Percentiles rank a stretch among this genome's conserved stretches.
Conservation (phyloP, 2,113 vertebrate species). For the Hydrolagus affinis region DNA sequence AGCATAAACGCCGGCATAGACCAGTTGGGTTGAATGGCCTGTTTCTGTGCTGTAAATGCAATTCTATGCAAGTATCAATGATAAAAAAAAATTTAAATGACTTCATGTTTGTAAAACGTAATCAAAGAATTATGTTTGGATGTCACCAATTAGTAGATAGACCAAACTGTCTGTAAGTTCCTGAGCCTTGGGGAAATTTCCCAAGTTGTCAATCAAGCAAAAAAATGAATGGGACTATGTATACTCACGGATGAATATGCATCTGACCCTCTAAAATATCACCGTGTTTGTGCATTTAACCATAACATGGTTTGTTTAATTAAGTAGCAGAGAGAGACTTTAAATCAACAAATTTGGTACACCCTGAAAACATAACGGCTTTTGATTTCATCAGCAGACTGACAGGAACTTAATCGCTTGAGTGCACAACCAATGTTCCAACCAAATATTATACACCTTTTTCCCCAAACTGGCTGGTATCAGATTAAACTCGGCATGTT, state of each 20-base stretch:
- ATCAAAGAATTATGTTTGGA: too few species aligned
- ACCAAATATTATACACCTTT: too few species aligned
- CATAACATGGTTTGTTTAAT: not conserved
- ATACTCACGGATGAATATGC: not conserved
- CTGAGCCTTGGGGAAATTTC: not conserved
- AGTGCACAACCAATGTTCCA: too few species aligned
- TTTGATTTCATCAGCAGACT: not conserved
- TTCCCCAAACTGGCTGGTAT: too few species aligned
- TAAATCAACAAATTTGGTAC: not conserved
- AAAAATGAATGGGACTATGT: conserved; percentile 2
- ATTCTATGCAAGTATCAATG: too few species aligned
- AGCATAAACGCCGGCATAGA: too few species aligned
- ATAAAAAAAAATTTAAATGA: too few species aligned
- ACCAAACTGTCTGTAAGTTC: not conserved
- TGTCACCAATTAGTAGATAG: not conserved
- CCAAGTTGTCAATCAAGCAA: not conserved
- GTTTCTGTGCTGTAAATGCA: too few species aligned
- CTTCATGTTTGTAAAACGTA: too few species aligned
- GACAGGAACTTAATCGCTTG: not conserved
- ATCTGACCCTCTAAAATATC: not conserved
- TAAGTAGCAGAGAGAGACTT: not conserved
- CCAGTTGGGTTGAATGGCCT: too few species aligned
- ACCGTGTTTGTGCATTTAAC: not conserved
- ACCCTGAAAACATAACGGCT: not conserved
- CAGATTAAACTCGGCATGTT: too few species aligned